Conservation (phyloP, 2,888 invertebrate species). For the Caenorhabditis sinica region DNA sequence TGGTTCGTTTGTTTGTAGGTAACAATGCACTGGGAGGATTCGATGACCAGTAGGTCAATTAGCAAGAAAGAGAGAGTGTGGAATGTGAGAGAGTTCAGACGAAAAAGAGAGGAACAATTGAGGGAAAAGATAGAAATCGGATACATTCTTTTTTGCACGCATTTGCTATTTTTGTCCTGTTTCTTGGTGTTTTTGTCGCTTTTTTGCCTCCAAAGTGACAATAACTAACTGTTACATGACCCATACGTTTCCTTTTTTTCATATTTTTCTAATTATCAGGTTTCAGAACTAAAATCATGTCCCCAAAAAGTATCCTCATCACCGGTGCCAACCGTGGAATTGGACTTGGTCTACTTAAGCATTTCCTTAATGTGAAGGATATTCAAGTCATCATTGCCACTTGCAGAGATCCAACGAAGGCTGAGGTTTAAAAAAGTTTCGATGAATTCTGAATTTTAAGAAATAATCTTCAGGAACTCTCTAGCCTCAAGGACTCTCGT, state of each 20-base stretch:
- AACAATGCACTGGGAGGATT: background rate
- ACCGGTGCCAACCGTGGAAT: slow-evolving; percentile 69
- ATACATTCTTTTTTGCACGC: slow-evolving; percentile 1
- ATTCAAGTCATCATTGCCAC: slow-evolving; percentile 61
- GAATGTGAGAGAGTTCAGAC: background rate
- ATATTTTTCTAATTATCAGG: background rate
- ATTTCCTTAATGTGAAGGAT: slow-evolving; percentile 45
- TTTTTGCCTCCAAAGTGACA: background rate
- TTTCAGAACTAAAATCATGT: slow-evolving; percentile 25
- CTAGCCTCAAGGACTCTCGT: slow-evolving; percentile 51
- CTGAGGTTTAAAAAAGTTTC: slow-evolving; percentile 17
- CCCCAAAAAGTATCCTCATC: slow-evolving; percentile 62
- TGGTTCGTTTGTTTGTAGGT: background rate
- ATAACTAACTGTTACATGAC: background rate
- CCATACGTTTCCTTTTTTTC: background rate
- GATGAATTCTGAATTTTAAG: background rate
- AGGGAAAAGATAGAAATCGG: slow-evolving; percentile 13
- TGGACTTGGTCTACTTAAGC: slow-evolving; percentile 59
- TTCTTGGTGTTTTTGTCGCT: background rate
- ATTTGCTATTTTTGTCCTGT: background rate
- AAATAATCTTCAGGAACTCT: slow-evolving; percentile 49
- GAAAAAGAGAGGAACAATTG: background rate
- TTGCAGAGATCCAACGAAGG: slow-evolving; percentile 50
- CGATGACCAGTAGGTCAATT: slow-evolving; percentile 20
- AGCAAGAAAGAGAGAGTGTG: slow-evolving; percentile 1